These are phyloP conservation scores for Lordiphosa andalusiaca DNA, from an alignment of 2,888 invertebrate genomes.

Conservation along the genomic window DNA sequence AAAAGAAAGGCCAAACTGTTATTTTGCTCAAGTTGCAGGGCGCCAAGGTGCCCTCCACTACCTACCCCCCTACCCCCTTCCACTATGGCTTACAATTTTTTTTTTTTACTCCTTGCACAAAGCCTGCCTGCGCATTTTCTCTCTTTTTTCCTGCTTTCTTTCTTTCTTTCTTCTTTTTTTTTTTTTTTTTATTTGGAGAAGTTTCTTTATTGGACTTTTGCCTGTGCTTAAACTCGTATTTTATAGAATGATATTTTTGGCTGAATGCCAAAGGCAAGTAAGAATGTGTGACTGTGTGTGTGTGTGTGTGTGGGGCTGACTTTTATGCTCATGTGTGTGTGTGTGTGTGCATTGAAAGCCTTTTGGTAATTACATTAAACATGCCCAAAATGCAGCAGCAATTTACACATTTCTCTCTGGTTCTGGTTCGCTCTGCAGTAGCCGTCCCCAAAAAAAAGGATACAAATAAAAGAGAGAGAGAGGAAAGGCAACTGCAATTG, in stretches of 20 bases:
- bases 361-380: constrained; percentile 74
- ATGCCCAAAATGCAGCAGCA: constrained; percentile 71
- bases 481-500: constrained; percentile 10
- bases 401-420: constrained; percentile 59
- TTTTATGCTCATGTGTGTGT: constrained; percentile 43
- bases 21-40: constrained; percentile 38
- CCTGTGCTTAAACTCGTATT: constrained; percentile 70
- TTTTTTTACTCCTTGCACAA: constrained; percentile 18
- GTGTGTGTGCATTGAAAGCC: constrained; percentile 60
- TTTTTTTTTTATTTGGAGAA: constrained; percentile 28
- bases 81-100: not conserved
- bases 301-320: constrained; percentile 34
- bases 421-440: constrained; percentile 6
- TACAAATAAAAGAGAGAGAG: not conserved
- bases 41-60: constrained; percentile 22
- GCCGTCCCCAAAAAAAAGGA: constrained; percentile 1
- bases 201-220: constrained; percentile 71
- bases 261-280: constrained; percentile 34
- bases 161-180: constrained; percentile 1
- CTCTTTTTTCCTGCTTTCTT: not conserved
- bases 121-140: constrained; percentile 9
- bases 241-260: constrained; percentile 74
- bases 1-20: constrained; percentile 39
- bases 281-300: constrained; percentile 2
- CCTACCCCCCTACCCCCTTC: not conserved